Percentiles rank a stretch among this genome's conserved stretches.
Evolutionary conservation across 2,888 invertebrate genomes (phyloP).

Genomic region (Branchipolynoe longqiensis): DNA sequence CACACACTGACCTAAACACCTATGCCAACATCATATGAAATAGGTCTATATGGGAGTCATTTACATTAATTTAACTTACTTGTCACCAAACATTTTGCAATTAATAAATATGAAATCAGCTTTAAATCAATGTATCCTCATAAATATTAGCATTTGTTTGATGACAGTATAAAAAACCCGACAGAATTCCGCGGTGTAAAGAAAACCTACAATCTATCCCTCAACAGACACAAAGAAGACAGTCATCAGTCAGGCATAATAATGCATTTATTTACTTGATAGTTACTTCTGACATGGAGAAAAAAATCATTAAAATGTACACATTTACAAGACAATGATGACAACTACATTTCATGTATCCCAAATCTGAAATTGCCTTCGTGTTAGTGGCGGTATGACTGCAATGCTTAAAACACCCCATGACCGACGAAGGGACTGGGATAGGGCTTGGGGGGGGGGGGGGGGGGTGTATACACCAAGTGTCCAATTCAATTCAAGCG

Average conservation of each 20-base stretch:
- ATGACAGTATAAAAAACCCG: too few species aligned
- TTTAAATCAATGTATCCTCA: too few species aligned
- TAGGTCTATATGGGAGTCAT: too few species aligned
- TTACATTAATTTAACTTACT: too few species aligned
- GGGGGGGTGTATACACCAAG: neutral
- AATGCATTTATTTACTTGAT: slow-evolving; percentile 60
- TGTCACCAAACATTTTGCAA: too few species aligned
- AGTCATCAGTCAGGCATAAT: slow-evolving; percentile 53
- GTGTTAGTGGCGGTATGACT: slow-evolving; percentile 21
- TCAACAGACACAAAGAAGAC: neutral
- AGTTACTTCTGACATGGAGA: slow-evolving; percentile 60
- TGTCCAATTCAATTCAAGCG: slow-evolving; percentile 54
- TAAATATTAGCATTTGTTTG: too few species aligned
- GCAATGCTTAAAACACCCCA: slow-evolving; percentile 21
- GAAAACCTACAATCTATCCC: too few species aligned
- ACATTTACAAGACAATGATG: slow-evolving; percentile 60
- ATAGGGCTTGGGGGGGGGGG: slow-evolving; percentile 2
- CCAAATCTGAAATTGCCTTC: slow-evolving; percentile 57
- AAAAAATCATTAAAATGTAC: slow-evolving; percentile 60
- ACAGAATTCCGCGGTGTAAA: too few species aligned
- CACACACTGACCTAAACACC: too few species aligned
- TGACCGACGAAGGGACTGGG: slow-evolving; percentile 9
- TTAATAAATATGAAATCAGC: too few species aligned
- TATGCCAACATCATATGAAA: too few species aligned
- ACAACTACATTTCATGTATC: slow-evolving; percentile 58